Conservation (phyloP, 2,888 invertebrate species). For the Tetheella fluctuosa region DNA sequence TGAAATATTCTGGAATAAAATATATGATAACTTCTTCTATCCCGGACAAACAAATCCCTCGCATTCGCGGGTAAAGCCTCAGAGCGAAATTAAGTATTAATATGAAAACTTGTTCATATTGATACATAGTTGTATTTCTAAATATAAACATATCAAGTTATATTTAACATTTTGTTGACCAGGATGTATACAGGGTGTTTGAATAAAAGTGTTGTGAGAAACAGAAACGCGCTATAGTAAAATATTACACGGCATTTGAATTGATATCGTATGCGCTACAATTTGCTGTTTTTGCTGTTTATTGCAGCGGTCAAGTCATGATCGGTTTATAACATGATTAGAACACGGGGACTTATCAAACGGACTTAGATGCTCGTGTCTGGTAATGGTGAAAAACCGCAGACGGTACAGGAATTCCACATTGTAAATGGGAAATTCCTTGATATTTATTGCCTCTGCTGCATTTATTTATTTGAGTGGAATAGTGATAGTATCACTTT, state of each 20-base stretch:
- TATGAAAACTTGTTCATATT: too few species aligned
- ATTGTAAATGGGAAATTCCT: conserved; percentile 13
- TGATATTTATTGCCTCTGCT: conserved; percentile 9
- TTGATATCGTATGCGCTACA: conserved; percentile 29
- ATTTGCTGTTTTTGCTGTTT: conserved; percentile 23
- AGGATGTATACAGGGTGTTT: neutral
- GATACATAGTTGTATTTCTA: too few species aligned
- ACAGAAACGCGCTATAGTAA: conserved; percentile 20
- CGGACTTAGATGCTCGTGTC: conserved; percentile 2
- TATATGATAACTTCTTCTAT: too few species aligned
- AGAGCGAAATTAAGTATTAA: too few species aligned
- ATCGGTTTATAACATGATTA: conserved; percentile 15
- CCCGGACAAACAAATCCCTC: too few species aligned
- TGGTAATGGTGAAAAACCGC: conserved; percentile 13
- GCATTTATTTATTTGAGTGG: conserved; percentile 10
- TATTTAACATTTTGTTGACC: neutral
- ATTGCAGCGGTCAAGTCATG: conserved; percentile 23
- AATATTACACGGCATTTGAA: conserved; percentile 32
- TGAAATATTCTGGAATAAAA: too few species aligned
- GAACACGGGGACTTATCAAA: conserved; percentile 14
- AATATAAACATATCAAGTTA: too few species aligned
- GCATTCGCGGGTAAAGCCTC: too few species aligned
- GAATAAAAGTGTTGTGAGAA: conserved; percentile 6
- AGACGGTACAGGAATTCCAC: conserved; percentile 8
- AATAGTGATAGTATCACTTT: conserved; percentile 6